Evolutionary conservation across 2,113 vertebrate species (phyloP).

Genomic region (Caranx ignobilis): DNA sequence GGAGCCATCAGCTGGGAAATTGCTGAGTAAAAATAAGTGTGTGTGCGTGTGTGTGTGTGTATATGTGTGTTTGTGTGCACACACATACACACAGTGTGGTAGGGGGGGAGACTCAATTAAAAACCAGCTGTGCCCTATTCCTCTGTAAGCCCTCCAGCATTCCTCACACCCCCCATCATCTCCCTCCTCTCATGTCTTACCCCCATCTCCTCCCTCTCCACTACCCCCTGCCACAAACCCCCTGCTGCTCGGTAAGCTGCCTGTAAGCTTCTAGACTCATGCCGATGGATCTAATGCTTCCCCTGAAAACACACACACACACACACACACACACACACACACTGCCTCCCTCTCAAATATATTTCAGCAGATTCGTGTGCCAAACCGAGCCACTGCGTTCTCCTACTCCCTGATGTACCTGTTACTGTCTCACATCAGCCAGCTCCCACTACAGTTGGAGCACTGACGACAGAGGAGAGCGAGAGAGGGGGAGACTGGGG

Average conservation of each 20-base stretch:
- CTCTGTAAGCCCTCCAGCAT: constrained; percentile 76
- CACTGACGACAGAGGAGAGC: constrained; percentile 19
- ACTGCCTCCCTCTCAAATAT: constrained; percentile 54
- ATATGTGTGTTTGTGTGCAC: constrained; percentile 32
- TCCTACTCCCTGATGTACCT: constrained; percentile 60
- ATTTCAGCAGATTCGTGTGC: constrained; percentile 68
- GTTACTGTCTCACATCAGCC: constrained; percentile 65
- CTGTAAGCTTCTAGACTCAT: constrained; percentile 76
- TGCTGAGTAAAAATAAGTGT: constrained; percentile 78
- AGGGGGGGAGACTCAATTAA: constrained; percentile 83
- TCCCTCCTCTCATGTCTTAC: constrained; percentile 54
- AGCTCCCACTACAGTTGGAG: constrained; percentile 43
- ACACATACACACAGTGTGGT: constrained; percentile 33
- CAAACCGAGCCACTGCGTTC: constrained; percentile 41
- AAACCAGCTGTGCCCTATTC: constrained; percentile 85
- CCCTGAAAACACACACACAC: constrained; percentile 59
- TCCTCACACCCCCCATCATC: constrained; percentile 27
- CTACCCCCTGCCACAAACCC: constrained; percentile 62
- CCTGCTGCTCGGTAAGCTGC: constrained; percentile 77
- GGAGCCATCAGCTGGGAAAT: constrained; percentile 81
- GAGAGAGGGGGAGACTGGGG: constrained; percentile 28
- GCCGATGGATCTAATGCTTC: constrained; percentile 72
- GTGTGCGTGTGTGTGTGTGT: constrained; percentile 34
- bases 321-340: constrained; percentile 35
- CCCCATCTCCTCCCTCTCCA: constrained; percentile 46